Evolutionary conservation across 1,140 invertebrate genomes (phyloP), one percentile per base, ranked within the genome.

Genomic region (Sinonovacula constricta): DNA sequence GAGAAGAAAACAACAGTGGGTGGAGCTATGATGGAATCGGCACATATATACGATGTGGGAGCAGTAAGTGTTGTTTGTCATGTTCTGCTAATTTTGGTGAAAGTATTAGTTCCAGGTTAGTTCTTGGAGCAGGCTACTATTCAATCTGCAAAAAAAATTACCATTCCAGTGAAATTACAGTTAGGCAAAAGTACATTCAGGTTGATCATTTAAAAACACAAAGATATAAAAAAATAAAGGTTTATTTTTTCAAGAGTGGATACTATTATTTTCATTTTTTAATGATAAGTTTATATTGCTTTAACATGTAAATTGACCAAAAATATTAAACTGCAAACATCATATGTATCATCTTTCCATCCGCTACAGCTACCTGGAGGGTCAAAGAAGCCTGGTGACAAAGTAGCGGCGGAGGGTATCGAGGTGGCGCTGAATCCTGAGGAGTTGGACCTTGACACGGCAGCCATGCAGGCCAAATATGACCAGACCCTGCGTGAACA

Each of bases 381-480:
- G 26, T 45, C 30, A 62, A 89, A 88, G 76, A 88, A 86, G 65
- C 76, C 83, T 60, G 83, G 81, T 15, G 88, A 88, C 31, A 88
- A 88, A 53, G 45, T 80, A 0, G 56, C 83, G 12, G 79, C 89
- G 65, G 92, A 92, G 49, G 92, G 88, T 30, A 96, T 99, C 30
- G 97, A 99, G 90, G 93, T 99, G 81, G 96, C 98, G 0, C 92
- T 99, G 0, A 97, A 99, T 94, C 98, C 98, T 3, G 98, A 97
- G 59, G 98, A 99, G 91, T 92, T 99, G 82, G 98, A 99, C 91
- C 80, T 90, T 69, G 97, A 99, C 90, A 96, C 96, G 53, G 96
- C 97, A 82, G 97, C 97, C 1, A 97, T 99, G 95, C 97, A 97
- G 65, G 96, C 97, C 93, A 91, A 98, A 39, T 99, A 99, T 90